Evolutionary conservation across 2,797 vertebrate genomes (phyloP), one percentile per base, ranked within the genome.

Genomic region (Scarus forsteni): DNA sequence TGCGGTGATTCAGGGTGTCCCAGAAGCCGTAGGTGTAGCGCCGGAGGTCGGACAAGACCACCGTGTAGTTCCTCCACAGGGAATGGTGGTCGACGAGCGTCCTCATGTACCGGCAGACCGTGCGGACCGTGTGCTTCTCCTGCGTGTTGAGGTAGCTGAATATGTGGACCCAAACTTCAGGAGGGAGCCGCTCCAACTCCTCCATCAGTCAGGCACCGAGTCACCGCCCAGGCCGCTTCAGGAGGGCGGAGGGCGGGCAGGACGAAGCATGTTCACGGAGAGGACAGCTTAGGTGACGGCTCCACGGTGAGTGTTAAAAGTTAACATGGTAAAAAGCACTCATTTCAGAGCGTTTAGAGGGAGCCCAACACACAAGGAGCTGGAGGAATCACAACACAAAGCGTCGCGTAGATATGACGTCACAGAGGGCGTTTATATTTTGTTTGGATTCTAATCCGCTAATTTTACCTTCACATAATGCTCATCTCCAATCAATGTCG

Each of bases 21-120:
- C 88, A 91, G 74, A 89, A 89, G 40, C 90, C 88, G 76, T 83
- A 87, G 1, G 85, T 90, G 78, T 91, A 91, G 52, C 90, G 90
- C 6, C 87, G 85, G 1, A 90, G 82, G 48, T 89, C 82, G 36
- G 85, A 81, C 70, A 91, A 62, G 35, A 85, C 55, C 52, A 90
- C 88, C 1, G 76, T 73, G 70, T 80, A 4, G n/a, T 59, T 27
- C 48, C 59, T n/a, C 90, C 90, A 91, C 51, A 91, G 73, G 1
- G 71, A 73, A 53, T 82, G 79, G 62, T 91, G 88, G 73, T 91
- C 90, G 2, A 80, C 7, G 0, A 91, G 87, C 59, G 15, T 52
- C 63, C 44, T 75, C 3, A 90, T 68, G 43, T 59, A 62, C 14
- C 85, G 54, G 76, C 84, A 86, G 66, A 73, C 77, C 51, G 39